Base-by-base conservation (phyloP, 1,140 invertebrate species). In the Leptonema lineaticorne region DNA sequence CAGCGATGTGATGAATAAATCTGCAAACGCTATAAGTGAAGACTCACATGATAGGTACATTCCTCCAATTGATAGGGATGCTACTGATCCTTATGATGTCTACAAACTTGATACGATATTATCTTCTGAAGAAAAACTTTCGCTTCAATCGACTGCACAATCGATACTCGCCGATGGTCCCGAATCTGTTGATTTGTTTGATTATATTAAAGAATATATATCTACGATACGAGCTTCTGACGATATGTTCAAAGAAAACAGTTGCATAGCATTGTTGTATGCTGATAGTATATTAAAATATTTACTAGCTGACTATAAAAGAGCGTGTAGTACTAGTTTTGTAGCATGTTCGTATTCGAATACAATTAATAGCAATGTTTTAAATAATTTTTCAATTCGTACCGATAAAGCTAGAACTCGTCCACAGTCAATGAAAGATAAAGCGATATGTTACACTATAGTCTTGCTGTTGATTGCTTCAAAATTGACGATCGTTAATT, bases 71-170 rank as follows among this genome's bases (percentile, higher is more conserved):
- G 81, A 83, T 46, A 78, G 76, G 73, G 69, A 81, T 9, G 81
- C 80, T 16, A 63, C 5, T 7, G 56, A 67, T 62, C 63, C 75
- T 4, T 63, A 73, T 45, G 76, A 80, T 66, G 76, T 83, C 50
- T 83, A 81, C 58, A 75, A 80, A 63, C 1, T 78, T 14, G 58
- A 79, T 57, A 77, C 82, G 45, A 79, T 83, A 57, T 67, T 83
- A 48, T 78, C 79, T 48, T 71, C 75, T 45, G 69, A 73, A 33
- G 59, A 72, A 67, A 27, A 66, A 14, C 30, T 69, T 22, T 53
- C 59, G 8, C 46, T 72, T 1, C 67, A 68, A 60, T 16, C 20
- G 18, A 63, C n/a, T 16, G 59, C 58, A 22, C 29, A 63, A 7
- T 14, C 8, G 24, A 11, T 67, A 24, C 20, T 69, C 45, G 65